Percentiles rank a stretch among this genome's conserved stretches.
Conservation (phyloP, 2,113 vertebrate species). For the Chionomys nivalis region DNA sequence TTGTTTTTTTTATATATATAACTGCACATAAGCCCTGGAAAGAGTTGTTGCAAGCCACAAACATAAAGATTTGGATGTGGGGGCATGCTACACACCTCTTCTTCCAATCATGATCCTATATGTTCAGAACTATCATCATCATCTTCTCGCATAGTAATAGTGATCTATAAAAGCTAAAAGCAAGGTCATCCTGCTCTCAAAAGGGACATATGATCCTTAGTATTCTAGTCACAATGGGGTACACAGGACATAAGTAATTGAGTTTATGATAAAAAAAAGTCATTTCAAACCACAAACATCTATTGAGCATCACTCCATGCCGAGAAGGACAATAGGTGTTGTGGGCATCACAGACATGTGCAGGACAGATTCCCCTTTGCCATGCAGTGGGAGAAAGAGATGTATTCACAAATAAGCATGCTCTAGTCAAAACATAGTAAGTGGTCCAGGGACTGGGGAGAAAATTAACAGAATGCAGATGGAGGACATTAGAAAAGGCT, state of each 20-base stretch:
- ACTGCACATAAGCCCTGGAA: background rate
- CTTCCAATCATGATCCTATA: background rate
- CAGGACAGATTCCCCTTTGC: background rate
- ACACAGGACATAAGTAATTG: background rate
- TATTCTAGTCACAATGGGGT: background rate
- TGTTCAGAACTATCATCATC: background rate
- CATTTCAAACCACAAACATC: conserved; percentile 34
- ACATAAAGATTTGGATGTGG: background rate
- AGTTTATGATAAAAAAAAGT: background rate
- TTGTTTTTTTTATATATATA: background rate
- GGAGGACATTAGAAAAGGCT: conserved; percentile 24
- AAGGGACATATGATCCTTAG: background rate
- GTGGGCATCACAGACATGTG: background rate
- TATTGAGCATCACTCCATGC: background rate
- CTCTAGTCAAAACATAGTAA: conserved; percentile 53
- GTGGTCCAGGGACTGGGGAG: background rate
- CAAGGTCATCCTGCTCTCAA: background rate
- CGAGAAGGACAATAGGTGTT: background rate
- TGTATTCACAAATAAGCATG: conserved; percentile 9
- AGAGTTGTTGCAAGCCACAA: background rate
- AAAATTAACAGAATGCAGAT: conserved; percentile 8
- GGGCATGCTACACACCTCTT: background rate
- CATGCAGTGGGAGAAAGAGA: background rate
- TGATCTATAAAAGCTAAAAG: background rate
- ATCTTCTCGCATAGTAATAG: background rate